Evolutionary conservation across 2,797 vertebrate genomes (phyloP).

Genomic region (Varecia variegata): DNA sequence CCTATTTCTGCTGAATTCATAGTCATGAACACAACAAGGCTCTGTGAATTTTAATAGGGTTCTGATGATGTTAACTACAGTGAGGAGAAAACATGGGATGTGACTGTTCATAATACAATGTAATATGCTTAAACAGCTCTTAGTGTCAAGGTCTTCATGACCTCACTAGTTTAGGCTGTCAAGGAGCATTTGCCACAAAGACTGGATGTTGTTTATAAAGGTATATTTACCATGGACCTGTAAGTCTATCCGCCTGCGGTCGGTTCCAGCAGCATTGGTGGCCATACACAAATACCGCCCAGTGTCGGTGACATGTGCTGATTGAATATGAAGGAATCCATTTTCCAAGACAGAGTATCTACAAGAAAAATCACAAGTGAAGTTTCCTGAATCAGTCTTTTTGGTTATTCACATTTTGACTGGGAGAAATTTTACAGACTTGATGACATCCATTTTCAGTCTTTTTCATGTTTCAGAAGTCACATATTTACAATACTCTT

Average conservation of each 20-base stretch:
- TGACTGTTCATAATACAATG: not conserved
- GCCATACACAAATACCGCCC: conserved; percentile 96
- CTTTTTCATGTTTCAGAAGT: not conserved
- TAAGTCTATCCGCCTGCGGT: conserved; percentile 91
- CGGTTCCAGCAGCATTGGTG: conserved; percentile 92
- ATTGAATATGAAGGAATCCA: conserved; percentile 91
- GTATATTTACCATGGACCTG: conserved; percentile 90
- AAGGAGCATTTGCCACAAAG: not conserved
- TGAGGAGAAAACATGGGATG: not conserved
- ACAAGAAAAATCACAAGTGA: conserved; percentile 58
- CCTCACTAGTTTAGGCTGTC: not conserved
- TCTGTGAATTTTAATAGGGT: not conserved
- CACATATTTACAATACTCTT: not conserved
- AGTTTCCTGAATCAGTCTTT: not conserved
- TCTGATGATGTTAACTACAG: not conserved
- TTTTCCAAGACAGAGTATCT: conserved; percentile 90
- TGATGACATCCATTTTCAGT: not conserved
- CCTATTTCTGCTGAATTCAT: not conserved
- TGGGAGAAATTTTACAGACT: not conserved
- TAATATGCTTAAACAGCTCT: not conserved
- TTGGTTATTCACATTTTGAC: not conserved
- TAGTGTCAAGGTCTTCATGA: not conserved
- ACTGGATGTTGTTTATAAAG: not conserved
- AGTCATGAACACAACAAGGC: not conserved
- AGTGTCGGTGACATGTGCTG: conserved; percentile 89